A percentile compares a stretch with the other conserved stretches of the same genome.
phyloP scores from a whole-genome alignment of 2,888 invertebrate genomes.

The Diabrotica balteata region DNA sequence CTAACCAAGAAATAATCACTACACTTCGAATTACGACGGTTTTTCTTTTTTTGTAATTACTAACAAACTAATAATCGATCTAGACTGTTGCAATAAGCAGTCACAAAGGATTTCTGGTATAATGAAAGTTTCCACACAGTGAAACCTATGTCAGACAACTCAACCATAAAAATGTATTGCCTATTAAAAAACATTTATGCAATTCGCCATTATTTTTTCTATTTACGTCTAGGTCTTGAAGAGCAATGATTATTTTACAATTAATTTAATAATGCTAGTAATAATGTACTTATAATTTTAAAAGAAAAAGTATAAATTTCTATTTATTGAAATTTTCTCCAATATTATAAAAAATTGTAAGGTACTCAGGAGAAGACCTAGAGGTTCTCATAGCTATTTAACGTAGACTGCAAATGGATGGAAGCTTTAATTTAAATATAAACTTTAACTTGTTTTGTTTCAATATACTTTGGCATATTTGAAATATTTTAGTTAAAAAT shows the following conservation, averaged over 20 bases:
- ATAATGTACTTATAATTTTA: too few relatives aligned
- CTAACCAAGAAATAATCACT: background rate
- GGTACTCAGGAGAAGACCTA: too few relatives aligned
- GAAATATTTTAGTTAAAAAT: too few relatives aligned
- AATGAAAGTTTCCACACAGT: conserved; percentile 38
- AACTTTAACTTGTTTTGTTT: too few relatives aligned
- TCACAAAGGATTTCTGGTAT: conserved; percentile 29
- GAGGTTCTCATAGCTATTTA: too few relatives aligned
- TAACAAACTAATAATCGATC: conserved; percentile 17
- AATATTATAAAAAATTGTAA: too few relatives aligned
- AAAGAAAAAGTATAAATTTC: too few relatives aligned
- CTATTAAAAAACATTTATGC: conserved; percentile 37
- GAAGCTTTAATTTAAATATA: too few relatives aligned
- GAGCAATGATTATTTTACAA: conserved; percentile 10
- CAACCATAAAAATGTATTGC: conserved; percentile 35
- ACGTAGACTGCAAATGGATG: too few relatives aligned
- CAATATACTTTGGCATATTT: too few relatives aligned
- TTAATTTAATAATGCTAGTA: background rate
- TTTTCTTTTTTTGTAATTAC: conserved; percentile 11
- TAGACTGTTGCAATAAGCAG: conserved; percentile 23
- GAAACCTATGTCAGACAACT: conserved; percentile 33
- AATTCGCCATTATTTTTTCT: conserved; percentile 11
- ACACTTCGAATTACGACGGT: background rate
- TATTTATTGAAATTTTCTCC: too few relatives aligned
- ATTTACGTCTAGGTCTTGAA: conserved; percentile 4